Conservation (phyloP, 2,888 invertebrate genomes). For the Ariolimax columbianus region DNA sequence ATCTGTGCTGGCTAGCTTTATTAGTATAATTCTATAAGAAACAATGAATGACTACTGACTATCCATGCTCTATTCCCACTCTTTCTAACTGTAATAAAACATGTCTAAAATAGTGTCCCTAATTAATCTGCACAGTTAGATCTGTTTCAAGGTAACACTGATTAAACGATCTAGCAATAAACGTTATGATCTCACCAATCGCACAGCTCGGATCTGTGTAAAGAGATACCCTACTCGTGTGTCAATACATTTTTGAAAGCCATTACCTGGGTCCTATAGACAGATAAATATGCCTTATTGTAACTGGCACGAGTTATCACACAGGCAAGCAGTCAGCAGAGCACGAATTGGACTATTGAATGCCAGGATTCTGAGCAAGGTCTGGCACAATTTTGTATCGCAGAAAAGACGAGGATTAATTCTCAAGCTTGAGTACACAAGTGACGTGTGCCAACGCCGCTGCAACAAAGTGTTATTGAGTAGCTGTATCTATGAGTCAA, state of each 20-base stretch:
- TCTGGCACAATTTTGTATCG: conserved; percentile 31
- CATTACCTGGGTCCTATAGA: background rate
- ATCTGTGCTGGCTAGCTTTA: too few species aligned
- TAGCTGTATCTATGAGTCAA: conserved; percentile 35
- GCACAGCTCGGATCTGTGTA: background rate
- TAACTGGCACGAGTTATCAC: conserved; percentile 9
- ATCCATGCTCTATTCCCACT: too few species aligned
- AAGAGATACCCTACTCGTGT: background rate
- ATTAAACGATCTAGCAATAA: background rate
- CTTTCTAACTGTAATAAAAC: too few species aligned
- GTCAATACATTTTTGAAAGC: conserved; percentile 4
- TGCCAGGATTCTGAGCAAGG: background rate
- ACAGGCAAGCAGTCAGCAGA: background rate
- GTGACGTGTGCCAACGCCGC: background rate
- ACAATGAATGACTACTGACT: too few species aligned
- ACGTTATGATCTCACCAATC: background rate
- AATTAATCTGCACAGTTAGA: too few species aligned
- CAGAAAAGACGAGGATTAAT: conserved; percentile 28
- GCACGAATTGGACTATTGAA: conserved; percentile 6
- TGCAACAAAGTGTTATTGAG: conserved; percentile 41
- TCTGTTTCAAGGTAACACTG: background rate
- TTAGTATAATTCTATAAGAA: too few species aligned
- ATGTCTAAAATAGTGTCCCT: too few species aligned
- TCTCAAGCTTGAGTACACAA: conserved; percentile 16
- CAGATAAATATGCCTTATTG: conserved; percentile 22